These are phyloP conservation scores for Procapra przewalskii DNA, from an alignment of 2,113 vertebrate species.

Conservation along the genomic window DNA sequence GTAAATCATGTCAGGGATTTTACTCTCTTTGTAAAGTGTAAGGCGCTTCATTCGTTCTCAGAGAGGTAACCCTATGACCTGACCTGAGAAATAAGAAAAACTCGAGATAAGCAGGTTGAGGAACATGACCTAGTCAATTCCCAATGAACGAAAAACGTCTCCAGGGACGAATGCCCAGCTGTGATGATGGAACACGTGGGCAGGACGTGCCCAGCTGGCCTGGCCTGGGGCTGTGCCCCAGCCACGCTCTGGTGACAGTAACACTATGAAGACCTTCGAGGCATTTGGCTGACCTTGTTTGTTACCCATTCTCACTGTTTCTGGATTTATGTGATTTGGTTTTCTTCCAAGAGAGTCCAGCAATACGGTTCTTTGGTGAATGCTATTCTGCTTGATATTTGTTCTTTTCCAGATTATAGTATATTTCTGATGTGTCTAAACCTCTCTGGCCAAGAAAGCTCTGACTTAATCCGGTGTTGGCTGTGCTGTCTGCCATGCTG, in stretches of 20 bases:
- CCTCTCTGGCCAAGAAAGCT: background rate
- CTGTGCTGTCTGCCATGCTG: background rate
- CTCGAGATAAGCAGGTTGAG: background rate
- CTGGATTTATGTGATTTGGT: background rate
- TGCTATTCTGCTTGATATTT: background rate
- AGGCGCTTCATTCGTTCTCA: background rate
- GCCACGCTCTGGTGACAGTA: rapidly evolving
- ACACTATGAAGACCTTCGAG: background rate
- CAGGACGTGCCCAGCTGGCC: too few relatives aligned
- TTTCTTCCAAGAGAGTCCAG: background rate
- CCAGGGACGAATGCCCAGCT: too few relatives aligned
- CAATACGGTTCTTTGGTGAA: background rate
- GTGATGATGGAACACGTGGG: rapidly evolving
- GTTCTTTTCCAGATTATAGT: background rate
- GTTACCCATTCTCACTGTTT: too few relatives aligned
- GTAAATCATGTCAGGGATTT: background rate
- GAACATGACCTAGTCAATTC: background rate
- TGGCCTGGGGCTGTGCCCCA: background rate
- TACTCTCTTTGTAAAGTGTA: background rate
- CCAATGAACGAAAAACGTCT: rapidly evolving
- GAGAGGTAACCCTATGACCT: background rate
- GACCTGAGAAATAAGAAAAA: background rate
- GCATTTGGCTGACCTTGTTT: background rate
- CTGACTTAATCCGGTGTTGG: background rate
- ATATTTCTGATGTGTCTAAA: background rate